Percentiles rank a stretch among this genome's conserved stretches.
These are phyloP conservation scores for Percina caprodes DNA, from an alignment of 2,113 vertebrate species.

Conservation along the genomic window DNA sequence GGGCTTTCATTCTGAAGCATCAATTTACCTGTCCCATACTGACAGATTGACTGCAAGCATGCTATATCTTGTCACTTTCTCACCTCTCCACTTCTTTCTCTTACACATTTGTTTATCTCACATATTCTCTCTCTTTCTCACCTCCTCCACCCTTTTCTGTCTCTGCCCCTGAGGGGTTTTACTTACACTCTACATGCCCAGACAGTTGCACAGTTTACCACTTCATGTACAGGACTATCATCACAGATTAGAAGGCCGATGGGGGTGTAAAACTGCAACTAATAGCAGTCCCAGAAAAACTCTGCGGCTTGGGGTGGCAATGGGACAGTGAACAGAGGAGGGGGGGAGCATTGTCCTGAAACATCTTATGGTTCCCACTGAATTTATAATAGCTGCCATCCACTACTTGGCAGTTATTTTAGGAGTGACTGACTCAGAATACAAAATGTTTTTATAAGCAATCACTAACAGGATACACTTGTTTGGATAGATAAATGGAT, in stretches of 20 bases:
- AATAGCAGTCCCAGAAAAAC: constrained; percentile 2
- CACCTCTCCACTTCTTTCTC: constrained; percentile 20
- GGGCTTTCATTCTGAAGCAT: constrained; percentile 57
- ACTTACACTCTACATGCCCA: constrained; percentile 62
- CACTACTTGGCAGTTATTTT: not conserved
- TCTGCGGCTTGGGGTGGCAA: not conserved
- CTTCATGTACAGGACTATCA: constrained; percentile 49
- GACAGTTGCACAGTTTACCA: constrained; percentile 63
- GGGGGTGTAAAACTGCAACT: constrained; percentile 12
- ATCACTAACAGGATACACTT: not conserved
- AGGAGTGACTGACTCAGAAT: not conserved
- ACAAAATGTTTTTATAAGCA: not conserved
- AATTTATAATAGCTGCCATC: not conserved
- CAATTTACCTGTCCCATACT: constrained; percentile 52
- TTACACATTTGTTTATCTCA: constrained; percentile 31
- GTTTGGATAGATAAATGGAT: constrained; percentile 16
- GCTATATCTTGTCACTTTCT: constrained; percentile 35
- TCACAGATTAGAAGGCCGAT: constrained; percentile 35
- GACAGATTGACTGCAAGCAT: constrained; percentile 47
- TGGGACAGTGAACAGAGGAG: not conserved
- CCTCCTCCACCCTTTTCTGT: constrained; percentile 12
- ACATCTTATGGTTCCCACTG: not conserved
- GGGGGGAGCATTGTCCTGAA: too few relatives aligned
- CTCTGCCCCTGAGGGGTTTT: constrained; percentile 39
- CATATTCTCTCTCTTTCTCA: constrained; percentile 10